These are phyloP conservation scores for Drosophila nigrodunni DNA, from an alignment of 1,140 invertebrate species.

Conservation along the genomic window DNA sequence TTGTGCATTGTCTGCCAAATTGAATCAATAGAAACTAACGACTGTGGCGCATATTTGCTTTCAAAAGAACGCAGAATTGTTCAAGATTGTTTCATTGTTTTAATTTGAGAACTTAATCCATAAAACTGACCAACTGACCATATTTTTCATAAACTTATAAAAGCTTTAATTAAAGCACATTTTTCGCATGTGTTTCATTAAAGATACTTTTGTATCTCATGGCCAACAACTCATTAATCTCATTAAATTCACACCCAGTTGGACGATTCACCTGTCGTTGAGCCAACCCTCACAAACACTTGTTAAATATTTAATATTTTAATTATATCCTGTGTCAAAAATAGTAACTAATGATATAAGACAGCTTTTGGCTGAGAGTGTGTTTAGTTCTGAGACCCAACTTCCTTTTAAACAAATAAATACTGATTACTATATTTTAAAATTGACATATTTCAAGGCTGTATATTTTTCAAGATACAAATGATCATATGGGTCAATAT, in stretches of 20 bases:
- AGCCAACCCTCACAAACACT: slow-evolving; percentile 11
- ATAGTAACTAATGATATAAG: slow-evolving; percentile 1
- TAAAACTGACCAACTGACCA: slow-evolving; percentile 34
- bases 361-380: not conserved
- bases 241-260: slow-evolving; percentile 50
- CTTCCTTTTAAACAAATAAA: not conserved
- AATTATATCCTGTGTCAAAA: slow-evolving; percentile 17
- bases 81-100: slow-evolving; percentile 4
- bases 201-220: slow-evolving; percentile 39
- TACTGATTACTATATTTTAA: not conserved
- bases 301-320: slow-evolving; percentile 22
- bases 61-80: not conserved
- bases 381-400: not conserved
- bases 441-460: not conserved
- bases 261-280: slow-evolving; percentile 14
- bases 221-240: slow-evolving; percentile 59
- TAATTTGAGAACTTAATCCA: slow-evolving; percentile 6
- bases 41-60: slow-evolving; percentile 29
- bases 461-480: not conserved
- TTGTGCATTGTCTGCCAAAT: slow-evolving; percentile 38
- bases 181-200: slow-evolving; percentile 34
- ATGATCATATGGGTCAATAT: slow-evolving; percentile 53
- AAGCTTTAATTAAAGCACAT: slow-evolving; percentile 31
- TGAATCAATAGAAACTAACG: slow-evolving; percentile 29
- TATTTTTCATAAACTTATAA: slow-evolving; percentile 2